Percentiles rank a stretch among this genome's conserved stretches.
Conservation (phyloP, 2,797 vertebrate genomes). For the Adelosebastes latens region DNA sequence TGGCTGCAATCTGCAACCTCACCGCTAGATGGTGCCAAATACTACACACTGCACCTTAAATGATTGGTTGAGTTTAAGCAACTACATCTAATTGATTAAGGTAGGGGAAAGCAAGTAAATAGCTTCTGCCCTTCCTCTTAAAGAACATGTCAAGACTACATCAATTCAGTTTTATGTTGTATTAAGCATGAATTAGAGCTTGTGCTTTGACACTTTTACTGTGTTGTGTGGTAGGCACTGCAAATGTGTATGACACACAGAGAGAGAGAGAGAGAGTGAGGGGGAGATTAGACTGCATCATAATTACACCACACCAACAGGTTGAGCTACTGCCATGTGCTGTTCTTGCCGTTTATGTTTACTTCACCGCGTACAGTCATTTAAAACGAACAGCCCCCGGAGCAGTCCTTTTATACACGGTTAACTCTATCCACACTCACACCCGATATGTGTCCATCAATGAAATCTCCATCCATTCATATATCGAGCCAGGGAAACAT, state of each 20-base stretch:
- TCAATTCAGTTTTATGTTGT: conserved; percentile 1
- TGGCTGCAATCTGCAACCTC: background rate
- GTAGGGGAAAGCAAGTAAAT: background rate
- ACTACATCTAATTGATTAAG: background rate
- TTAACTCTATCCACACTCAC: conserved; percentile 12
- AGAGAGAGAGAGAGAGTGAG: background rate
- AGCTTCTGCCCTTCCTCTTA: conserved; percentile 14
- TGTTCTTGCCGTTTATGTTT: conserved; percentile 23
- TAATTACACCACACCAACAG: conserved; percentile 5
- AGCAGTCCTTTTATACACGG: conserved; percentile 2
- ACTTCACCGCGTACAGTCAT: conserved; percentile 15
- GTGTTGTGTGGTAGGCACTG: background rate
- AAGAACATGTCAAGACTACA: background rate
- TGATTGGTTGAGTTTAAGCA: background rate
- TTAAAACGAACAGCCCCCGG: conserved; percentile 9
- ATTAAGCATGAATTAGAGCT: conserved; percentile 14
- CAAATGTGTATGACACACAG: background rate
- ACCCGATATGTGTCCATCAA: conserved; percentile 31
- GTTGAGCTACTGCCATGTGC: conserved; percentile 1
- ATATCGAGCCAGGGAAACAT: conserved; percentile 42
- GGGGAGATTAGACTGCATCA: conserved; percentile 7
- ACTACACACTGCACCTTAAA: background rate
- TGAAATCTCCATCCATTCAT: conserved; percentile 46
- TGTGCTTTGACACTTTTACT: conserved; percentile 2
- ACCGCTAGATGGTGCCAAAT: background rate